Base-by-base conservation (phyloP, 2,113 vertebrate species). In the Desmodus rotundus region DNA sequence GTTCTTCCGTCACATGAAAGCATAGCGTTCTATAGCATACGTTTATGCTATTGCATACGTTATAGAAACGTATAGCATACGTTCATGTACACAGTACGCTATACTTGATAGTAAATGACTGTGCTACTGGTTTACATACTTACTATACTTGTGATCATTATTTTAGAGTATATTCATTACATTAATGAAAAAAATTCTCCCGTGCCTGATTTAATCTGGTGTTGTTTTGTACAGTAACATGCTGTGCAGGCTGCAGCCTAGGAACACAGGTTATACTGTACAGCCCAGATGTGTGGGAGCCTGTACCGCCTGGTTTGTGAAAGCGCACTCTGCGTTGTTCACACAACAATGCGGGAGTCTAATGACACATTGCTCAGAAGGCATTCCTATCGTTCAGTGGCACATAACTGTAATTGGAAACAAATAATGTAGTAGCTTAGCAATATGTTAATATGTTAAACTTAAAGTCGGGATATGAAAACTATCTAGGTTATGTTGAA, bases 391-490 rank as follows among this genome's bases (percentile, higher is more conserved):
- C 26, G 24, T 43, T 61, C 41, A 31, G 54, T 61, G 36, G 38
- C 38, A 43, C 26, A 43, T 61, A 41, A 82, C 56, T 43, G 16
- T 43, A 92, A 94, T 91, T 94, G 78, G 45, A 73, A 93, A 95
- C 5, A 87, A 65, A 68, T 41, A 70, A 63, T 33, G 41, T 56
- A 36, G 31, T 20, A 70, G 9, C 92, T 84, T 87, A 28, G 52
- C 33, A 78, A 94, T 80, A 91, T 93, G 15, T 54, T 68, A 56
- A 33, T 63, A 80, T n/a, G n/a, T 52, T 87, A 67, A 17, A 22
- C 63, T 89, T 88, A 80, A 93, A 84, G 19, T 91, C 47, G 58
- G 56, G 70, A 76, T 89, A 67, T 84, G 17, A 85, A 82, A 92
- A 45, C 76, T 76, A 50, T 73, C 82, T 28, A 50, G 19, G 26